Evolutionary conservation across 2,113 vertebrate species (phyloP), one percentile per base, ranked within the genome.

Genomic region (Leuciscus idus): DNA sequence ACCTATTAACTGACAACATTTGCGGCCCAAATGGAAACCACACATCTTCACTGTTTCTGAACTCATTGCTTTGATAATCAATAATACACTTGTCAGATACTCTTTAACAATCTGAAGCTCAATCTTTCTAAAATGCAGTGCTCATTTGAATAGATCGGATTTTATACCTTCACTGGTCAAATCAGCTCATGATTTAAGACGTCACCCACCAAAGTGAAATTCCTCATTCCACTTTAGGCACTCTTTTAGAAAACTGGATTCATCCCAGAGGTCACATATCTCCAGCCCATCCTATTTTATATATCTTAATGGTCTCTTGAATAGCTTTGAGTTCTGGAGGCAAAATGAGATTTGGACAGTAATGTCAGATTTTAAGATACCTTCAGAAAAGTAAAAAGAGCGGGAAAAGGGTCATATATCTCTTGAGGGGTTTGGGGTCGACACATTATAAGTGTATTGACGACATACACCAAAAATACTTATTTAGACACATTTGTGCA

Each of bases 261-360:
- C 48, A 50, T 36, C 64, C 81, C 62, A 55, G 61, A 70, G 13
- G n/a, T 66, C 46, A 28, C 75, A 78, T 79, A 85, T 78, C 84
- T 85, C 59, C 6, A 52, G 26, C 48, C 59, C 26, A 77, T 78
- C 84, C 75, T 68, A 85, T 85, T 85, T 78, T 85, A 68, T 30
- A 68, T 79, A 80, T 70, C 62, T 80, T 81, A 85, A 79, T 80
- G 82, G 82, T 28, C 82, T 84, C 68, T 84, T 84, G 68, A 84
- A 84, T 73, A 74, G 68, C 82, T 73, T 84, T 84, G 82, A 84
- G 82, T 84, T 73, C 62, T 85, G 84, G 84, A 68, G 84, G 84
- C 75, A 46, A 80, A 80, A 80, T 81, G 76, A 80, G 50, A 85
- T 85, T 85, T 85, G 62, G 46, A 85, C 48, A 68, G 76, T 39